Percentiles rank a stretch among this genome's conserved stretches.
These are phyloP conservation scores for Balaeniceps rex DNA, from an alignment of 2,113 vertebrate species.

Conservation along the genomic window DNA sequence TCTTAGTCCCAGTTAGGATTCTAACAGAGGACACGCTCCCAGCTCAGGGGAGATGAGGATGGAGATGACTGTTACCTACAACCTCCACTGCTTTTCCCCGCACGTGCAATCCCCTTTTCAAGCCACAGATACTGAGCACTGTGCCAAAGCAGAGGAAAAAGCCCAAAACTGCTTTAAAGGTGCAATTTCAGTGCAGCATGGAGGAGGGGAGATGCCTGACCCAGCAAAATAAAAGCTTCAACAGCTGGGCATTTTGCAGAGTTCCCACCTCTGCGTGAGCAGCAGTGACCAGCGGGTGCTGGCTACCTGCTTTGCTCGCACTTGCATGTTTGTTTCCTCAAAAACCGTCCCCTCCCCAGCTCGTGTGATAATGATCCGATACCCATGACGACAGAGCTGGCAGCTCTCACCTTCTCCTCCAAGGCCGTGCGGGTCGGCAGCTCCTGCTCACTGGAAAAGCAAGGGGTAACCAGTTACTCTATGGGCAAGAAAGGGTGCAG, in stretches of 20 bases:
- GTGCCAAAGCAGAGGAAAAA: neutral
- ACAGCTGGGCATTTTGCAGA: accelerated
- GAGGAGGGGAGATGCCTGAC: neutral
- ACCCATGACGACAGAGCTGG: neutral
- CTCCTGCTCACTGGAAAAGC: conserved; percentile 81
- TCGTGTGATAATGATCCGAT: neutral
- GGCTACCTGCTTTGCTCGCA: neutral
- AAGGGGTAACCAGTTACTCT: neutral
- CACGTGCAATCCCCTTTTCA: neutral
- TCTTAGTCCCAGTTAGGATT: neutral
- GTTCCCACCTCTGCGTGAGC: neutral
- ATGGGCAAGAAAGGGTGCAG: neutral
- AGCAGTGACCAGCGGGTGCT: neutral
- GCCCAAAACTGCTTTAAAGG: neutral
- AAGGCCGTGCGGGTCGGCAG: conserved; percentile 79
- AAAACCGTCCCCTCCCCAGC: neutral
- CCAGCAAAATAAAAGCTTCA: neutral
- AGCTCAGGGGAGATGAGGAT: neutral
- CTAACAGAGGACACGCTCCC: neutral
- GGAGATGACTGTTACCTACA: neutral
- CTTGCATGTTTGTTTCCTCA: neutral
- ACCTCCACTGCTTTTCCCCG: neutral
- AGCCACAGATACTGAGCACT: neutral
- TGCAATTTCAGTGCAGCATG: neutral
- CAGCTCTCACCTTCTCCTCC: conserved; percentile 85